Conservation (phyloP, 2,113 vertebrate genomes). For the Columbina picui region DNA sequence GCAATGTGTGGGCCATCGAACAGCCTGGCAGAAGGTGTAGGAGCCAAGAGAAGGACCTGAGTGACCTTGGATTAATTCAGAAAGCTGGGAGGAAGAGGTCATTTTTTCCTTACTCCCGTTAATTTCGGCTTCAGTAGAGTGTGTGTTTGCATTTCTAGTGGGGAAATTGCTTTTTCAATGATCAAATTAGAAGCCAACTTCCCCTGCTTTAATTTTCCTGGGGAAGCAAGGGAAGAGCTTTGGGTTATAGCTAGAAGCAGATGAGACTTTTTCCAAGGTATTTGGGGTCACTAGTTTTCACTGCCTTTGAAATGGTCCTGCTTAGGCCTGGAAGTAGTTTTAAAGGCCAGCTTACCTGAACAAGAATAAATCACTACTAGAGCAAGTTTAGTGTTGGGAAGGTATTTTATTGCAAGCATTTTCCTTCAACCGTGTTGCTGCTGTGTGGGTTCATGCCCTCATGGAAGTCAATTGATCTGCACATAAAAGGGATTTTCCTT, state of each 20-base stretch:
- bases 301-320: background rate
- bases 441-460: background rate
- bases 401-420: background rate
- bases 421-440: background rate
- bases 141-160: background rate
- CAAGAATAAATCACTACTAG: background rate
- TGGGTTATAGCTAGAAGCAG: background rate
- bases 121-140: background rate
- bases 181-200: background rate
- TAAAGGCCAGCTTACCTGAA: background rate
- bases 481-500: background rate
- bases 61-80: background rate
- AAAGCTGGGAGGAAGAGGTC: background rate
- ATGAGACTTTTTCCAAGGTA: background rate
- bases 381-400: background rate
- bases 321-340: background rate
- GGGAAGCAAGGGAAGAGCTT: background rate
- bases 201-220: background rate
- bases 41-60: background rate
- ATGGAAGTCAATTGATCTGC: background rate
- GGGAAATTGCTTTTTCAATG: background rate
- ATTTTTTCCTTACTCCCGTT: background rate
- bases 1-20: background rate
- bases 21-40: background rate
- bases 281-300: background rate